These are phyloP conservation scores for Hypselothyrea guttata DNA, from an alignment of 2,888 invertebrate species.

Conservation along the genomic window DNA sequence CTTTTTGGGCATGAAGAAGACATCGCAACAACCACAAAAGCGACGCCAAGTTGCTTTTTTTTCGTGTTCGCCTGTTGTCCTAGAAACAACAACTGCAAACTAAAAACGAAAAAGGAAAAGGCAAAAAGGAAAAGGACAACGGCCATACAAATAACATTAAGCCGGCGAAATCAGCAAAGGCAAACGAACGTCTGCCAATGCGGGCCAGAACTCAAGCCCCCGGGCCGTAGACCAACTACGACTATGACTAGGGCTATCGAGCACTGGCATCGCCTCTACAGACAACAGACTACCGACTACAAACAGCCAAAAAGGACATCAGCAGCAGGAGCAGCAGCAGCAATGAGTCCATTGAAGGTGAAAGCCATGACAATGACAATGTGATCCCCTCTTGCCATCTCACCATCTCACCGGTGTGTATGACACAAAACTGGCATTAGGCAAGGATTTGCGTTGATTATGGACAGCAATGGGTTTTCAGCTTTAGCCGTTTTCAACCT, in stretches of 20 bases:
- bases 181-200: constrained; percentile 57
- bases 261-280: constrained; percentile 36
- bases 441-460: constrained; percentile 75
- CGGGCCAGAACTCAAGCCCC: constrained; percentile 44
- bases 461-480: constrained; percentile 73
- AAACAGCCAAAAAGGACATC: constrained; percentile 61
- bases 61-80: constrained; percentile 44
- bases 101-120: too few relatives aligned
- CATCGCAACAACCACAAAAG: constrained; percentile 63
- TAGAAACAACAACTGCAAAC: constrained; percentile 70
- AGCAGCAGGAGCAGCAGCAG: constrained; percentile 27
- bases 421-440: constrained; percentile 74
- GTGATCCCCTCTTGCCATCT: constrained; percentile 6
- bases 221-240: constrained; percentile 17
- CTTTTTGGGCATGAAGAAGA: constrained; percentile 64
- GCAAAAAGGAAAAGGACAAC: too few relatives aligned
- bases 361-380: constrained; percentile 75
- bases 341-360: constrained; percentile 55
- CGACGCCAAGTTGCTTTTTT: constrained; percentile 36
- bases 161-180: constrained; percentile 65
- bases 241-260: constrained; percentile 34
- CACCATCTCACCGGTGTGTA: constrained; percentile 39
- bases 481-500: constrained; percentile 71
- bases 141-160: constrained; percentile 76
- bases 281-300: too few relatives aligned